These are phyloP conservation scores for Coptodon rendalli DNA, from an alignment of 2,113 vertebrate species.

Conservation along the genomic window DNA sequence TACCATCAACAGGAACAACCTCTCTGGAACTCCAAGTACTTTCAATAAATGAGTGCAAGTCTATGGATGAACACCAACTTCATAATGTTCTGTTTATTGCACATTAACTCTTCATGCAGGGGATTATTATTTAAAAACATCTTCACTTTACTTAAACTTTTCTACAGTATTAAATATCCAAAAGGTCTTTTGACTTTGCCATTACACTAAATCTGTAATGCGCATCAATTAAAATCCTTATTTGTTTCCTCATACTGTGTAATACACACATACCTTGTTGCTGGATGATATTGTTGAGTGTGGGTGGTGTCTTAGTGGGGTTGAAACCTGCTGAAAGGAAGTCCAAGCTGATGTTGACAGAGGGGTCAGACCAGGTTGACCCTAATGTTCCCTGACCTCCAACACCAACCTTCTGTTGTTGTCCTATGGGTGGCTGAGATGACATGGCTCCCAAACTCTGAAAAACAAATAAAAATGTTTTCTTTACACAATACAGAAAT, in stretches of 20 bases:
- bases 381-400: slow-evolving; percentile 81
- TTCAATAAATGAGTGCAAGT: background rate
- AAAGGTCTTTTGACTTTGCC: background rate
- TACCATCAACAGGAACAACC: background rate
- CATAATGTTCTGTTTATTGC: background rate
- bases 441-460: slow-evolving; percentile 80
- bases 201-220: background rate
- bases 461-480: background rate
- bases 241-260: background rate
- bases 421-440: slow-evolving; percentile 69
- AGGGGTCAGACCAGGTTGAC: slow-evolving; percentile 95
- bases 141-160: background rate
- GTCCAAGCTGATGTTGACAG: slow-evolving; percentile 98
- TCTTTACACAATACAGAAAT: background rate
- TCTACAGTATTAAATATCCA: background rate
- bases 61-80: background rate
- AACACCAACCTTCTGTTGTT: slow-evolving; percentile 72
- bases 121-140: background rate
- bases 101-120: background rate
- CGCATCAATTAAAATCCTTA: background rate
- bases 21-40: background rate
- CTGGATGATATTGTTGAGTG: slow-evolving; percentile 92
- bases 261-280: slow-evolving; percentile 80
- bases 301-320: slow-evolving; percentile 87
- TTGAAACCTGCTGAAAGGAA: slow-evolving; percentile 93